A percentile compares a stretch with the other conserved stretches of the same genome.
phyloP scores from a whole-genome alignment of 2,113 vertebrate species.

The Peromyscus californicus region DNA sequence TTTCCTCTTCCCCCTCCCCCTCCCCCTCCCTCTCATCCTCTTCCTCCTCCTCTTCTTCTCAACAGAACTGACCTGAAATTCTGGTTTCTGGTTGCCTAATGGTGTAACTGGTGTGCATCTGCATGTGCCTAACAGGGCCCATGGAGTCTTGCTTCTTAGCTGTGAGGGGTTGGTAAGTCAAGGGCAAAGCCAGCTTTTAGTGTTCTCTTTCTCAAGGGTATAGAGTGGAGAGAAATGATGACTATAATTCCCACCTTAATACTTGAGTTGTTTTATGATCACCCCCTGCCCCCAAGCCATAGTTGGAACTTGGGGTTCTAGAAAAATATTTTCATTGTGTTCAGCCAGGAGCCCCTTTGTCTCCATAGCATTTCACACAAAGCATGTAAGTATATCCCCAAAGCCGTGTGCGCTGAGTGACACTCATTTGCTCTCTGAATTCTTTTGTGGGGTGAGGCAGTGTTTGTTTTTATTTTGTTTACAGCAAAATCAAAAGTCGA shows the following conservation, averaged over 20 bases:
- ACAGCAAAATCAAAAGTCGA: background rate
- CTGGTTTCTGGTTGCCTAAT: background rate
- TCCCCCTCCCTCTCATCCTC: background rate
- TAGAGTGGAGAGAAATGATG: background rate
- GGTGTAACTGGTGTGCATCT: too few relatives aligned
- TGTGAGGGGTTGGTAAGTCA: background rate
- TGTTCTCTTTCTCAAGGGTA: background rate
- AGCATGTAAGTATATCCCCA: background rate
- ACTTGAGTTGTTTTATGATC: background rate
- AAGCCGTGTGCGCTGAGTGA: background rate
- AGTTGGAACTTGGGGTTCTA: background rate
- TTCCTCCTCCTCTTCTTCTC: background rate
- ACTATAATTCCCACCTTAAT: background rate
- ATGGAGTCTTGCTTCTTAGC: rapidly evolving
- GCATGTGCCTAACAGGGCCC: rapidly evolving
- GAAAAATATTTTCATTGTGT: background rate
- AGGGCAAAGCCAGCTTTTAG: background rate
- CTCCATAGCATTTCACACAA: background rate
- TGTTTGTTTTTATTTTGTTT: background rate
- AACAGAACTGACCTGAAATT: background rate
- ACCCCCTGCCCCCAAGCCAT: rapidly evolving
- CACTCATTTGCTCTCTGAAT: background rate
- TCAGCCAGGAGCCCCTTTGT: background rate
- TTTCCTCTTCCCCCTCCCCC: background rate
- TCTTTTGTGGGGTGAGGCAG: background rate